Conservation (phyloP, 2,113 vertebrate genomes). For the Catharus fuscescens region DNA sequence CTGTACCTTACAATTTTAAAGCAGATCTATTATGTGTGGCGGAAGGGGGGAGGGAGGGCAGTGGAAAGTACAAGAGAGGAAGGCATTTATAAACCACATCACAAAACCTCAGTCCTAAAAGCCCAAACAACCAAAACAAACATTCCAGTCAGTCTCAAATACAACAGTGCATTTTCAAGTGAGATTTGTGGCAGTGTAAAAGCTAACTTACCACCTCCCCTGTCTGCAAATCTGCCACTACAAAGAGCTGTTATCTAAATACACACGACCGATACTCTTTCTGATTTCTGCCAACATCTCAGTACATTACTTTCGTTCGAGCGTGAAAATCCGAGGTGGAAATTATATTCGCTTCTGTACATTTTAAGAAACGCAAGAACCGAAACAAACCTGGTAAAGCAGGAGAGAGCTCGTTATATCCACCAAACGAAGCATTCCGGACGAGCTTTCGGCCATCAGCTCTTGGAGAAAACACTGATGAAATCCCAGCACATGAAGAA, state of each 20-base stretch:
- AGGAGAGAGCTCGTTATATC: conserved; percentile 93
- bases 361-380: conserved; percentile 43
- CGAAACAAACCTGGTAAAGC: conserved; percentile 89
- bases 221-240: background rate
- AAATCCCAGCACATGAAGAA: conserved; percentile 88
- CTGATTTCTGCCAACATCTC: background rate
- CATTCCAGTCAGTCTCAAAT: background rate
- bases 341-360: background rate
- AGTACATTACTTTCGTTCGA: background rate
- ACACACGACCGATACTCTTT: background rate
- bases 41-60: accelerated
- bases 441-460: conserved; percentile 92
- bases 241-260: background rate
- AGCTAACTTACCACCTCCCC: background rate
- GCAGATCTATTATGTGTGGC: background rate
- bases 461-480: conserved; percentile 83
- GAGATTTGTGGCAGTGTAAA: background rate
- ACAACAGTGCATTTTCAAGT: background rate
- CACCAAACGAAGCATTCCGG: conserved; percentile 97
- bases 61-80: background rate
- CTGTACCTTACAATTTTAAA: background rate
- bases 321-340: background rate
- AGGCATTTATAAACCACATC: background rate
- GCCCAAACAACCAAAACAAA: background rate
- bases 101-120: background rate